These are phyloP conservation scores for Phallusia fumigata DNA, from an alignment of 23 tunicate species.

Conservation along the genomic window DNA sequence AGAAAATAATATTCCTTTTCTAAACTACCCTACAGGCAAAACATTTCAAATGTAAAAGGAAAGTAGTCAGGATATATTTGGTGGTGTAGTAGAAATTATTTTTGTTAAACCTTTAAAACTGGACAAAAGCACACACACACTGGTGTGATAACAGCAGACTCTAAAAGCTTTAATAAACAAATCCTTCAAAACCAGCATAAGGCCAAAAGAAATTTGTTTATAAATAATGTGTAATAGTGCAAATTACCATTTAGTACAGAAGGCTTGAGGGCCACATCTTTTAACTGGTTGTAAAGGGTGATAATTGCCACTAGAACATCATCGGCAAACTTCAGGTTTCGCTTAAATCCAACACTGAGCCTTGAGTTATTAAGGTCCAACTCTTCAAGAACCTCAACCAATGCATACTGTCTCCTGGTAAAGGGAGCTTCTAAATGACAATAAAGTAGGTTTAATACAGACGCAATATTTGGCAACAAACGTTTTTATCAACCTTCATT, in stretches of 20 bases:
- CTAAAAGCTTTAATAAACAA: too few relatives aligned
- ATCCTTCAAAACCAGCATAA: too few relatives aligned
- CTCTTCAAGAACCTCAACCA: neutral
- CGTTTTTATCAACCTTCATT: neutral
- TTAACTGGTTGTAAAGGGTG: neutral
- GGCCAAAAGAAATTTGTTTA: too few relatives aligned
- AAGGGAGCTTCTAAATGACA: neutral
- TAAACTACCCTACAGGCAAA: too few relatives aligned
- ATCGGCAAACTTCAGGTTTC: neutral
- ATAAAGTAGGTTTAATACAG: neutral
- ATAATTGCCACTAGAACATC: neutral
- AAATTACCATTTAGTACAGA: neutral
- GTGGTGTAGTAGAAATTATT: too few relatives aligned
- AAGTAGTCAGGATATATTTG: too few relatives aligned
- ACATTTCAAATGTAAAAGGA: too few relatives aligned
- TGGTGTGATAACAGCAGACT: too few relatives aligned
- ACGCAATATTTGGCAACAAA: neutral
- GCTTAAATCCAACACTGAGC: neutral
- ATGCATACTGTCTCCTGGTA: neutral
- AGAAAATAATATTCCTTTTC: too few relatives aligned
- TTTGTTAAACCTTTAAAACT: too few relatives aligned
- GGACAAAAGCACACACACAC: too few relatives aligned
- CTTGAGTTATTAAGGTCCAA: neutral
- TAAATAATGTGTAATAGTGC: neutral
- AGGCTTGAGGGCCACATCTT: neutral